These are phyloP conservation scores for Eupleurogrammus muticus DNA, from an alignment of 2,797 vertebrate species.

Conservation along the genomic window DNA sequence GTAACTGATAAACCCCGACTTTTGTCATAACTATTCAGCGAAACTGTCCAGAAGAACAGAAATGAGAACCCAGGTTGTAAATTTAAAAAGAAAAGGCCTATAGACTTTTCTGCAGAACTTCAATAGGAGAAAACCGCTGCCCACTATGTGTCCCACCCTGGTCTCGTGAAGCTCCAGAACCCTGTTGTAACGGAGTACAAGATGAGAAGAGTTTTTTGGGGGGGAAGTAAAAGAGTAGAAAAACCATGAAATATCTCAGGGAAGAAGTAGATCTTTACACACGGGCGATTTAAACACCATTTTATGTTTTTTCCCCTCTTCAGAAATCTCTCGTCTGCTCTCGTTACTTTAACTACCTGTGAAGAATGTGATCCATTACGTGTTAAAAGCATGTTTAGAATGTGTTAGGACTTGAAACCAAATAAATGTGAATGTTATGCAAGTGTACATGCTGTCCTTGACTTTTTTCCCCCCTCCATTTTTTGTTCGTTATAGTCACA, in stretches of 20 bases:
- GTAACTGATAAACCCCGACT: not conserved
- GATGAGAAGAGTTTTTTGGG: slow-evolving; percentile 23
- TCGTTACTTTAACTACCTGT: slow-evolving; percentile 98
- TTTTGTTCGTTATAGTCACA: no score
- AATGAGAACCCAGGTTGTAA: not conserved
- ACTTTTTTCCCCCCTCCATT: slow-evolving; percentile 3
- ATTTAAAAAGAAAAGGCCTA: not conserved
- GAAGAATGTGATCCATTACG: slow-evolving; percentile 97
- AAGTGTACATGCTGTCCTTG: slow-evolving; percentile 67
- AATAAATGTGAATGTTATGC: slow-evolving; percentile 99
- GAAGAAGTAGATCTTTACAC: slow-evolving; percentile 53
- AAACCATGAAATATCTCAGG: slow-evolving; percentile 67
- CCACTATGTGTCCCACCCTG: not conserved
- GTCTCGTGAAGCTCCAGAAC: slow-evolving; percentile 16
- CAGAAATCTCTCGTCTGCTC: slow-evolving; percentile 84
- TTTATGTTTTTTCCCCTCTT: slow-evolving; percentile 59
- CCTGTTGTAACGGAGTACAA: slow-evolving; percentile 47
- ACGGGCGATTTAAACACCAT: slow-evolving; percentile 56
- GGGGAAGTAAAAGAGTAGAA: slow-evolving; percentile 27
- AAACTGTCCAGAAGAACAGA: not conserved
- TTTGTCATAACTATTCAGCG: not conserved
- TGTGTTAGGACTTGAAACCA: slow-evolving; percentile 97
- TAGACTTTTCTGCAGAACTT: not conserved
- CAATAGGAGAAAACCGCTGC: not conserved
- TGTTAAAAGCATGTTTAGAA: slow-evolving; percentile 98